Conservation (phyloP, 2,888 invertebrate species). For the Fragum fragum region DNA sequence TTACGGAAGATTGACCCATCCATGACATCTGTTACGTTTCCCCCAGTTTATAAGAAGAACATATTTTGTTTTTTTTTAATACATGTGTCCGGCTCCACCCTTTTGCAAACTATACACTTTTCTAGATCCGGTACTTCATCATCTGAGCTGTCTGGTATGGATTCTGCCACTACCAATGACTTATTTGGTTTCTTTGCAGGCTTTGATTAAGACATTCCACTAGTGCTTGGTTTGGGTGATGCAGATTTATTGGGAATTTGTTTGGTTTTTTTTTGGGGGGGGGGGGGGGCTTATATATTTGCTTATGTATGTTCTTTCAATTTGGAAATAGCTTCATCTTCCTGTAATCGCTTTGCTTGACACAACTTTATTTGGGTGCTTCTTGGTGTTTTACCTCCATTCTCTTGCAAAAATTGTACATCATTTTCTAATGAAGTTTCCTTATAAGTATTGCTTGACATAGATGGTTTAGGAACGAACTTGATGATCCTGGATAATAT, state of each 20-base stretch:
- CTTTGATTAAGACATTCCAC: constrained; percentile 1
- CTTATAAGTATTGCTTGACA: background rate
- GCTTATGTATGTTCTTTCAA: constrained; percentile 10
- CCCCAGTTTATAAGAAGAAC: constrained; percentile 5
- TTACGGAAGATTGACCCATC: too few species aligned
- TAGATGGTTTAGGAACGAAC: background rate
- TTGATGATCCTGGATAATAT: constrained; percentile 12
- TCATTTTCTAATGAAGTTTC: background rate
- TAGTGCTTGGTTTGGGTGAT: constrained; percentile 12
- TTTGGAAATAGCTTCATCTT: background rate
- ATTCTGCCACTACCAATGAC: background rate
- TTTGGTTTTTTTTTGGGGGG: too few species aligned
- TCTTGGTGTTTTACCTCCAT: constrained; percentile 12
- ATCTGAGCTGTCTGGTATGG: constrained; percentile 6
- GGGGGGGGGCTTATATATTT: constrained; percentile 1
- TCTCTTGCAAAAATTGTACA: background rate
- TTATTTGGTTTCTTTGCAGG: background rate
- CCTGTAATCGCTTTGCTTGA: constrained; percentile 14
- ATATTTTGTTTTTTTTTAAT: constrained; percentile 10
- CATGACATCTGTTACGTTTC: constrained; percentile 4
- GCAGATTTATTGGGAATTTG: background rate
- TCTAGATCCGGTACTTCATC: background rate
- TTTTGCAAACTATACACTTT: constrained; percentile 5
- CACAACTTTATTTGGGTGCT: constrained; percentile 15
- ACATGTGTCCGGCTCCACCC: constrained; percentile 10